These are phyloP conservation scores for Hylaeus anthracinus DNA, from an alignment of 1,140 invertebrate species.

Conservation along the genomic window DNA sequence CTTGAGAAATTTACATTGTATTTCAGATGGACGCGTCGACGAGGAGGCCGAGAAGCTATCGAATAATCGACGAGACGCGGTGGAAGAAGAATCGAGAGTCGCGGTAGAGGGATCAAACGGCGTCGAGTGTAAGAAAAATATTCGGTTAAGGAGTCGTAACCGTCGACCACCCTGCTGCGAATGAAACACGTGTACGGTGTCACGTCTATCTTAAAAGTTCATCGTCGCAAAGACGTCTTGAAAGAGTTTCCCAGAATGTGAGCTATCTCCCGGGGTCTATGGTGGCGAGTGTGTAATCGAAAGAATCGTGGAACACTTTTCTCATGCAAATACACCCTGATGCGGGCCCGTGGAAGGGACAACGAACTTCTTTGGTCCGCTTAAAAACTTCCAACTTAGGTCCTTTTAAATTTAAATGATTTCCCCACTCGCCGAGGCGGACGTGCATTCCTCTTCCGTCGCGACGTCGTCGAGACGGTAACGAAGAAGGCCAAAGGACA, in stretches of 20 bases:
- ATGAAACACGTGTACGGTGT: slow-evolving; percentile 65
- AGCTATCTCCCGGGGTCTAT: slow-evolving; percentile 34
- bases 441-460: slow-evolving; percentile 39
- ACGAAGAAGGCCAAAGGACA: slow-evolving; percentile 17
- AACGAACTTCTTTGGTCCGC: slow-evolving; percentile 62
- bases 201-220: slow-evolving; percentile 66
- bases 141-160: slow-evolving; percentile 12
- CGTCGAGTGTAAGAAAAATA: slow-evolving; percentile 17
- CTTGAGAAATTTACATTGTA: slow-evolving; percentile 13
- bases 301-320: slow-evolving; percentile 68
- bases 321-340: slow-evolving; percentile 63
- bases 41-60: not conserved
- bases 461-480: slow-evolving; percentile 34
- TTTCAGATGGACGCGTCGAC: not conserved
- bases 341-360: slow-evolving; percentile 50
- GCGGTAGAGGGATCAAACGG: slow-evolving; percentile 40
- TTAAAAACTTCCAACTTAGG: slow-evolving; percentile 65
- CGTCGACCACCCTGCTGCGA: slow-evolving; percentile 36
- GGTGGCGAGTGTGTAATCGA: slow-evolving; percentile 67
- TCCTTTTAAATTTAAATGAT: slow-evolving; percentile 69
- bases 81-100: slow-evolving; percentile 15
- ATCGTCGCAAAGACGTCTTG: slow-evolving; percentile 50
- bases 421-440: slow-evolving; percentile 14
- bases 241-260: slow-evolving; percentile 65
- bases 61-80: not conserved